These are phyloP conservation scores for Silurus glanis DNA, from an alignment of 2,113 vertebrate genomes.

Conservation along the genomic window DNA sequence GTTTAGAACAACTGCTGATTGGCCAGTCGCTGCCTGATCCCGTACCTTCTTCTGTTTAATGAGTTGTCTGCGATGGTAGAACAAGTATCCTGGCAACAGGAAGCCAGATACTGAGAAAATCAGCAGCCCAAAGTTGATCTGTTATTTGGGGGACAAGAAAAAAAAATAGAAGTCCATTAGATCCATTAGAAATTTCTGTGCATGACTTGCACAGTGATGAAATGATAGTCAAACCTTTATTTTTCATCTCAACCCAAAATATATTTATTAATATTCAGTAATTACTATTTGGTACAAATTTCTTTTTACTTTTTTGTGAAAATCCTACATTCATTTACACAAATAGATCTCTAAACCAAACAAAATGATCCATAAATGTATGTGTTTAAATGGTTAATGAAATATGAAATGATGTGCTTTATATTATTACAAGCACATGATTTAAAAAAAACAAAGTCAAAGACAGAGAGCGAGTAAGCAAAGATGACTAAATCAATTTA, in stretches of 20 bases:
- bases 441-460: too few species aligned
- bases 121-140: slow-evolving; percentile 77
- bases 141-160: slow-evolving; percentile 43
- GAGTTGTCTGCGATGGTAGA: slow-evolving; percentile 70
- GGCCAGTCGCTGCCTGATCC: slow-evolving; percentile 32
- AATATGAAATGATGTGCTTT: too few species aligned
- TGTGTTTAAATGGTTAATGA: too few species aligned
- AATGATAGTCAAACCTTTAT: not conserved
- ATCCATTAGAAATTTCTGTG: not conserved
- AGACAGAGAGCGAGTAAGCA: too few species aligned
- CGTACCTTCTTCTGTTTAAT: slow-evolving; percentile 50
- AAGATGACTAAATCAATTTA: too few species aligned
- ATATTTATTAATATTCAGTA: not conserved
- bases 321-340: not conserved
- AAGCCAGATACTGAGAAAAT: slow-evolving; percentile 78
- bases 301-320: not conserved
- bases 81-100: slow-evolving; percentile 79
- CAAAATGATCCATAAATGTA: not conserved
- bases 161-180: slow-evolving; percentile 14
- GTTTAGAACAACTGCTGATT: slow-evolving; percentile 40
- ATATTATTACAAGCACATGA: too few species aligned
- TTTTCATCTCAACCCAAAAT: not conserved
- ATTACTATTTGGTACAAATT: not conserved
- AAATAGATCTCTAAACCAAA: not conserved
- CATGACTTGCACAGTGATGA: not conserved